Percentiles rank a stretch among this genome's conserved stretches.
Conservation (phyloP, 2,113 vertebrate species). For the Protomyctophum bolini region DNA sequence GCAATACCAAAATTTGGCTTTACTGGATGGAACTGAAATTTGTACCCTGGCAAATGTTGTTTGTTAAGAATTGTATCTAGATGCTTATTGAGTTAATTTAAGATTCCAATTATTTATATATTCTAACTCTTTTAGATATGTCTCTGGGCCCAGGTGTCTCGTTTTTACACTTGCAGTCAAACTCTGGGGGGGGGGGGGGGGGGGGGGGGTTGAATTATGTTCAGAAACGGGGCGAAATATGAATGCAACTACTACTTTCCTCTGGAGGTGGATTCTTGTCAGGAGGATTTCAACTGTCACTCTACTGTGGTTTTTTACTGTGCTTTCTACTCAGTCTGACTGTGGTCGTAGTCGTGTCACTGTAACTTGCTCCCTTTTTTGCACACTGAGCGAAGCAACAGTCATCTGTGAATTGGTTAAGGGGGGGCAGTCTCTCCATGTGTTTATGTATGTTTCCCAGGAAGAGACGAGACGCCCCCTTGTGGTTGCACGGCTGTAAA, state of each 20-base stretch:
- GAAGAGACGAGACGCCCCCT: neutral
- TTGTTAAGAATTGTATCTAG: neutral
- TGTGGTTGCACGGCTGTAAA: constrained; percentile 37
- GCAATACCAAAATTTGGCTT: too few relatives aligned
- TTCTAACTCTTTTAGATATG: neutral
- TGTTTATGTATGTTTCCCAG: constrained; percentile 28
- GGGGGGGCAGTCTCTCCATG: constrained; percentile 4
- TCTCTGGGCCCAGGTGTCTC: neutral
- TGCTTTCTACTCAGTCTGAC: constrained; percentile 17
- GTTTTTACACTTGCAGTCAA: neutral
- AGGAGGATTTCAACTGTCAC: neutral
- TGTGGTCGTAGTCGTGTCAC: constrained; percentile 22
- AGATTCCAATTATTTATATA: neutral
- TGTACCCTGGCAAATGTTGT: too few relatives aligned
- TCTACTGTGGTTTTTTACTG: constrained; percentile 19
- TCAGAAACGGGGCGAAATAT: neutral
- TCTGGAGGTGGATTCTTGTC: neutral
- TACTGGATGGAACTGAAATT: too few relatives aligned
- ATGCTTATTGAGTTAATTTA: neutral
- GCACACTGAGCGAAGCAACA: constrained; percentile 64
- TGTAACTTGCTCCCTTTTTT: constrained; percentile 61
- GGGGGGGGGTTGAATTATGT: neutral
- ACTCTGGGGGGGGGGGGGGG: neutral
- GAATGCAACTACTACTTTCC: neutral
- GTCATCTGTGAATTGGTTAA: constrained; percentile 38